phyloP scores from a whole-genome alignment of 2,888 invertebrate species.

The Lasioglossum lativentre region DNA sequence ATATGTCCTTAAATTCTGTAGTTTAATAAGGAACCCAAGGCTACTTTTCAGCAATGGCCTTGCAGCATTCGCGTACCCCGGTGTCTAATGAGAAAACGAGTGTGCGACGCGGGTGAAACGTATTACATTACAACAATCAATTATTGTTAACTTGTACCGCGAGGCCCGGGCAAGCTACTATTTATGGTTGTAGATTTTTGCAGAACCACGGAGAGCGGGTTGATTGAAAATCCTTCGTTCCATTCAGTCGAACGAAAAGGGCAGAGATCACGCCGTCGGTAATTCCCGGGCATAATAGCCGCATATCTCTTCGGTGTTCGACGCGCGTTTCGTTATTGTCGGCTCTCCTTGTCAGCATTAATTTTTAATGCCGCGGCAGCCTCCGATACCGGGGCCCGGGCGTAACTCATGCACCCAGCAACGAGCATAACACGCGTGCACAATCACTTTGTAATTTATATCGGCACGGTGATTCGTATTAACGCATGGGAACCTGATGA shows the following conservation, averaged over 20 bases:
- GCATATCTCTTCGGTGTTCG: constrained; percentile 42
- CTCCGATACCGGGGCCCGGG: constrained; percentile 3
- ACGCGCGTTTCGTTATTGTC: constrained; percentile 46
- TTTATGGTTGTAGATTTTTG: constrained; percentile 28
- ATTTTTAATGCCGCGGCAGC: constrained; percentile 23
- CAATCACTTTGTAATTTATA: constrained; percentile 37
- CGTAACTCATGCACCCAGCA: constrained; percentile 42
- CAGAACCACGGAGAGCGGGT: background rate
- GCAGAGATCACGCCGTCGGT: constrained; percentile 35
- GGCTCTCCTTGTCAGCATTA: constrained; percentile 36
- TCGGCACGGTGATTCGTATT: constrained; percentile 26
- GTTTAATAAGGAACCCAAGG: background rate
- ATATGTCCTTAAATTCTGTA: too few species aligned
- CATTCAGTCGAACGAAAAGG: constrained; percentile 24
- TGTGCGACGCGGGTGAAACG: constrained; percentile 9
- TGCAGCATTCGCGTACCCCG: background rate
- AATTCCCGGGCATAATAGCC: constrained; percentile 48
- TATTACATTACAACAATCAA: constrained; percentile 34
- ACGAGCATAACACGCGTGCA: constrained; percentile 27
- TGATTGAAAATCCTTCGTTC: constrained; percentile 46
- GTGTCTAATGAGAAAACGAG: background rate
- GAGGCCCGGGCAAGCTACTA: background rate
- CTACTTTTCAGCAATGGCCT: background rate
- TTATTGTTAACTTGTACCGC: constrained; percentile 21
- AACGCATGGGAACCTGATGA: constrained; percentile 44